Evolutionary conservation across 2,797 vertebrate species (phyloP), one percentile per base, ranked within the genome.

Genomic region (Hyperoplus lanceolatus): DNA sequence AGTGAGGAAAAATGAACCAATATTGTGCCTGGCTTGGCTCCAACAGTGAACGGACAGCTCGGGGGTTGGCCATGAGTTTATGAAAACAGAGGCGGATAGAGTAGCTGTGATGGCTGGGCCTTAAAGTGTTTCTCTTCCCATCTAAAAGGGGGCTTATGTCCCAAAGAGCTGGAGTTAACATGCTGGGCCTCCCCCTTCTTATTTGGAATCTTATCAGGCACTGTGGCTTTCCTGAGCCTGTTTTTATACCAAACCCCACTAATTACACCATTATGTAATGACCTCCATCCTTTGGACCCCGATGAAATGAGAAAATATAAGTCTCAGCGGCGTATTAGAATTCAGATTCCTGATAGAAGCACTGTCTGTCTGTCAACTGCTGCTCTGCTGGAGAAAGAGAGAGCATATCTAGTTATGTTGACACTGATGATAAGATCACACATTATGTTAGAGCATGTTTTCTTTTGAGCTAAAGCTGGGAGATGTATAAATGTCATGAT

Each of bases 41-140:
- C 71, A 81, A 16, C 46, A 85, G 83, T 65, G 82, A 65, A 81
- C 42, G 14, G 64, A 76, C 68, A 51, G 72, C 70, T 82, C 1
- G 42, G 87, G 82, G 84, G 29, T 29, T 81, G 79, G 86, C 71
- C 79, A 64, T 7, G 65, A 86, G 90, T 93, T 93, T 90, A 92
- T 86, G 82, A 90, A 92, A 93, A 91, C 90, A 92, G 77, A 60
- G 41, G 77, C 77, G 81, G 84, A 84, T 86, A 29, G 3, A 29
- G 78, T 73, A 83, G 80, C 77, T 53, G 71, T 66, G 83, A 83
- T 67, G 65, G 72, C 66, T 53, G 66, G 60, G 84, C 77, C 29
- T 90, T 79, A 71, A 65, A 82, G 66, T 77, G 80, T 71, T 79
- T 70, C 79, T 59, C 46, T 76, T 65, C 63, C 41, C 41, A 77